Percentiles rank a stretch among this genome's conserved stretches.
Conservation (phyloP, 2,113 vertebrate species). For the Dipodomys stephensi region DNA sequence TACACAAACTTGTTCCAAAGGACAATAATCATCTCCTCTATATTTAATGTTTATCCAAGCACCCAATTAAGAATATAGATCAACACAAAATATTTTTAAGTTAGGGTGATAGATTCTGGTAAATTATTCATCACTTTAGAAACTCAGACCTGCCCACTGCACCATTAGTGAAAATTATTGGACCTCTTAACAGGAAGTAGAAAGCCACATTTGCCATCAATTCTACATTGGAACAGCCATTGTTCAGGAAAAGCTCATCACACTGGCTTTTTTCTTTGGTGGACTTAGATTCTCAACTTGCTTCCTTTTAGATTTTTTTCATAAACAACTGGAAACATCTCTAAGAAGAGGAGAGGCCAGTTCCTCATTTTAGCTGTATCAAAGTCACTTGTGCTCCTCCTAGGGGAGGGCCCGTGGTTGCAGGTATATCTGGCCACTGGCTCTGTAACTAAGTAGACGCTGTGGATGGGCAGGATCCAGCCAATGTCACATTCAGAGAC, state of each 20-base stretch:
- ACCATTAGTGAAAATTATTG: neutral
- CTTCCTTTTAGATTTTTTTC: conserved; percentile 69
- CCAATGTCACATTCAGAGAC: neutral
- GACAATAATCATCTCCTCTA: neutral
- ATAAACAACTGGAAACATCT: conserved; percentile 81
- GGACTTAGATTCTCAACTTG: conserved; percentile 51
- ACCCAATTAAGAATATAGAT: conserved; percentile 11
- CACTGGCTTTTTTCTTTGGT: conserved; percentile 55
- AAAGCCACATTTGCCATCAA: neutral
- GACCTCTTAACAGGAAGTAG: neutral
- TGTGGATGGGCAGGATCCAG: neutral
- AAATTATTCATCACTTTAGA: neutral
- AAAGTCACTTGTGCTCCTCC: neutral
- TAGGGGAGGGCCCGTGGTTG: neutral
- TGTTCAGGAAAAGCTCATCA: conserved; percentile 58
- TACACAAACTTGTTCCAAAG: neutral
- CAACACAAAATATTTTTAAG: neutral
- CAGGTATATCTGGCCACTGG: neutral
- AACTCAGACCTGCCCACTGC: neutral
- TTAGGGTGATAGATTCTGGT: neutral
- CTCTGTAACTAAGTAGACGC: neutral
- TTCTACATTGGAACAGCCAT: neutral
- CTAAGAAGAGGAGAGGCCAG: conserved; percentile 71
- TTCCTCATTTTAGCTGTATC: conserved; percentile 56
- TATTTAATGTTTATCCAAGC: neutral